These are phyloP conservation scores for Pantherophis alleghaniensis DNA, from an alignment of 2,797 vertebrate genomes.

Conservation along the genomic window DNA sequence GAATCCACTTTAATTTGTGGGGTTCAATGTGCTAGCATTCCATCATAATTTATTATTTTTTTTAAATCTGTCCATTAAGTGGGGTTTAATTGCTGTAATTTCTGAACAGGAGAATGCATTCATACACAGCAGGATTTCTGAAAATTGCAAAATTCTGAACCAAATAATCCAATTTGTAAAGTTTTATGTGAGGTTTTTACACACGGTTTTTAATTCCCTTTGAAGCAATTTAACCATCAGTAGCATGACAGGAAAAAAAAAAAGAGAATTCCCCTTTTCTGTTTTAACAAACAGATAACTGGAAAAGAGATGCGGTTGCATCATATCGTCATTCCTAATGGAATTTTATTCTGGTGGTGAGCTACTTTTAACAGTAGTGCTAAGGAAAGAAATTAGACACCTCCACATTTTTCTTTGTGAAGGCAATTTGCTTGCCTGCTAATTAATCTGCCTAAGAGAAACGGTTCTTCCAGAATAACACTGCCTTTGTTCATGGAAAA, in stretches of 20 bases:
- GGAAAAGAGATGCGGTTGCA: not conserved
- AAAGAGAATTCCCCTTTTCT: slow-evolving; percentile 22
- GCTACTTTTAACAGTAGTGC: slow-evolving; percentile 22
- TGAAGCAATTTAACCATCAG: not conserved
- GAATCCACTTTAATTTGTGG: slow-evolving; percentile 3
- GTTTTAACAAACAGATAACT: slow-evolving; percentile 17
- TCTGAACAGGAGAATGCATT: not conserved
- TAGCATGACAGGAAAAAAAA: not conserved
- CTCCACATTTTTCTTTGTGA: not conserved
- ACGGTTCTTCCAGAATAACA: slow-evolving; percentile 15
- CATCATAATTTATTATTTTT: not conserved
- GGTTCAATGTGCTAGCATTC: not conserved
- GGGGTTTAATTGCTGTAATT: not conserved
- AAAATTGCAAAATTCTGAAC: slow-evolving; percentile 14
- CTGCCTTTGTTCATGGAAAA: not conserved
- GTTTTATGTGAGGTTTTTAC: not conserved
- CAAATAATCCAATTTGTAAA: not conserved
- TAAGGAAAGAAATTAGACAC: not conserved
- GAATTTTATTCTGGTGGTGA: slow-evolving; percentile 27
- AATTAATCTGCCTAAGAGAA: not conserved
- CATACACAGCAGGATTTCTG: not conserved
- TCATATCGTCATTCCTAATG: not conserved
- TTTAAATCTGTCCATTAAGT: not conserved
- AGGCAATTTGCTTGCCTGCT: slow-evolving; percentile 5
- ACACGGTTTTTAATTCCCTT: not conserved